These are phyloP conservation scores for Ivindomyrus marchei DNA, from an alignment of 2,113 vertebrate species.

Conservation along the genomic window DNA sequence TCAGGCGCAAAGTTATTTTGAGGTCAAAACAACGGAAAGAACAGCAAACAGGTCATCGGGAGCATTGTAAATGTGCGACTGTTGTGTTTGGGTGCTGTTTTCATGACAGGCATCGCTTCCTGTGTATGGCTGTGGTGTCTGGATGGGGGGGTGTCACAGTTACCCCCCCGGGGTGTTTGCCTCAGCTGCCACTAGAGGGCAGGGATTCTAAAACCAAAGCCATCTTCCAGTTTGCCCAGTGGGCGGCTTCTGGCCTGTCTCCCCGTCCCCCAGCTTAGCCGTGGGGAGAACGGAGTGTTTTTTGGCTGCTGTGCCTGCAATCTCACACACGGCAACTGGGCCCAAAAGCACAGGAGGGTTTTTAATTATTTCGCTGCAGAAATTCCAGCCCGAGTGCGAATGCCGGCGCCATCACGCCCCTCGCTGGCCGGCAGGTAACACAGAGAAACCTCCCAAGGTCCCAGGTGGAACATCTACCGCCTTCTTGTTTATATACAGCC, in stretches of 20 bases:
- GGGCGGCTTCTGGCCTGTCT: slow-evolving; percentile 30
- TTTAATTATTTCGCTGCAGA: not conserved
- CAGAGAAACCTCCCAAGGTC: not conserved
- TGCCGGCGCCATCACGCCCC: not conserved
- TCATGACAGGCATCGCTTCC: not conserved
- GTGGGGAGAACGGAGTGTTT: not conserved
- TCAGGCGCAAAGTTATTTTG: not conserved
- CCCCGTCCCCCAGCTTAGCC: not conserved
- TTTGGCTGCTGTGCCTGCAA: not conserved
- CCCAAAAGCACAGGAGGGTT: not conserved
- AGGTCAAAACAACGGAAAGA: not conserved
- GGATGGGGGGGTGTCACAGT: not conserved
- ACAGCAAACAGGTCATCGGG: not conserved
- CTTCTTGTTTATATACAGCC: slow-evolving; percentile 47
- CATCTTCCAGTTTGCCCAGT: slow-evolving; percentile 19
- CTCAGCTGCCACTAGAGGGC: not conserved
- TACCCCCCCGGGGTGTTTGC: slow-evolving; percentile 5
- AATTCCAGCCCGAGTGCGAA: not conserved
- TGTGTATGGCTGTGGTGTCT: slow-evolving; percentile 6
- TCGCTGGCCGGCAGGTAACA: not conserved
- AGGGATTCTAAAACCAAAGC: slow-evolving; percentile 20
- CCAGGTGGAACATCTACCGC: not conserved
- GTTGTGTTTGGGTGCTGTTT: not conserved
- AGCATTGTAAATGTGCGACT: not conserved
- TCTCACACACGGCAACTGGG: not conserved